Conservation (phyloP, 1,140 invertebrate species). For the Drosophila micromelanica region DNA sequence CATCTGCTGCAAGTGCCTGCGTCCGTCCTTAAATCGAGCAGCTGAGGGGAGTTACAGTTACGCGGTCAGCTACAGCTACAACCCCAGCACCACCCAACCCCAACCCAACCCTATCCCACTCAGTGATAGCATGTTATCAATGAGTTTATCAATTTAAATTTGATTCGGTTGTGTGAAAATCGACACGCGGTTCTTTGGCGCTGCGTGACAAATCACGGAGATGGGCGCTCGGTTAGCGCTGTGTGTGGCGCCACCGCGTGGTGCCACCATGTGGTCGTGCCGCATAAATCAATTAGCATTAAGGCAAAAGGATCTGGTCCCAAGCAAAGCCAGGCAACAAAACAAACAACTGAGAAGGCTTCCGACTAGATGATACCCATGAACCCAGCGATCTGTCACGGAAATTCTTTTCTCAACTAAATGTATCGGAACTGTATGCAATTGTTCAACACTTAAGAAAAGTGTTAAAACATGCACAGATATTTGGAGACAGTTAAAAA, state of each 20-base stretch:
- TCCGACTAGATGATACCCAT: too few species aligned
- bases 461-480: too few species aligned
- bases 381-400: too few species aligned
- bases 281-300: conserved; percentile 77
- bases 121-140: conserved; percentile 33
- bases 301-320: conserved; percentile 35
- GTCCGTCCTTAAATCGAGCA: not conserved
- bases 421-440: too few species aligned
- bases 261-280: conserved; percentile 20
- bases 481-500: too few species aligned
- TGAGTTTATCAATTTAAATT: conserved; percentile 63
- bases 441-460: too few species aligned
- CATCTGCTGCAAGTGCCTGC: conserved; percentile 2
- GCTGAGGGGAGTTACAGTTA: not conserved
- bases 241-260: conserved; percentile 19
- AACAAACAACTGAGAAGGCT: not conserved
- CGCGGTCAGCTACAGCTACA: too few species aligned
- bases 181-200: conserved; percentile 35
- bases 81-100: not conserved
- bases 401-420: too few species aligned
- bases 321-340: not conserved
- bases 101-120: too few species aligned
- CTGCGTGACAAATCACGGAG: conserved; percentile 40
- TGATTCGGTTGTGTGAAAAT: conserved; percentile 64
- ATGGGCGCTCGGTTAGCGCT: not conserved